phyloP scores from a whole-genome alignment of 2,113 vertebrate species.

The human (Homo sapiens) region DNA sequence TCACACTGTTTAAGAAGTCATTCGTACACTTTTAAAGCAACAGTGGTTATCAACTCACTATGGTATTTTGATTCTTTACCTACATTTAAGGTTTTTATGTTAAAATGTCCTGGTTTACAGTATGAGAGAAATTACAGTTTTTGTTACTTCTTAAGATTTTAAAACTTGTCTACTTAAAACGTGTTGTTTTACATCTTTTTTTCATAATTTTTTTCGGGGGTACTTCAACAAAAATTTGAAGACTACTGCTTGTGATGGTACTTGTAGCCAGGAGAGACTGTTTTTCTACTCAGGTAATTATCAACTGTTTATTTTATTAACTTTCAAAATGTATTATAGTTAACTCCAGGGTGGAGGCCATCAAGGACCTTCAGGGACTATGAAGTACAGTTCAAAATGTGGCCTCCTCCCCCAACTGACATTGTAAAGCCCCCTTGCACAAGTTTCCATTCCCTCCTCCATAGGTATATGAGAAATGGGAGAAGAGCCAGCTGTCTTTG shows the following conservation, averaged over 20 bases:
- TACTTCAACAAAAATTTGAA: conserved; percentile 2
- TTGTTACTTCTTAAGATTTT: neutral
- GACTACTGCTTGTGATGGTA: neutral
- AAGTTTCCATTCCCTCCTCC: neutral
- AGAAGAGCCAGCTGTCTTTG: neutral
- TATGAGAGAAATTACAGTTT: neutral
- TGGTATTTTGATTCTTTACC: neutral
- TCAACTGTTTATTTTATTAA: neutral
- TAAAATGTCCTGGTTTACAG: neutral
- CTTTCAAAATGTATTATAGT: neutral
- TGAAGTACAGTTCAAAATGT: neutral
- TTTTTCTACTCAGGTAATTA: neutral
- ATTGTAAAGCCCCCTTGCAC: neutral
- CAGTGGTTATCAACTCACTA: neutral
- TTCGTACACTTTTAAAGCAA: neutral
- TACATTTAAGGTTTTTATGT: neutral
- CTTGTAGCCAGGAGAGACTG: neutral
- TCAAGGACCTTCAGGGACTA: neutral
- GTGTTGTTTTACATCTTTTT: neutral
- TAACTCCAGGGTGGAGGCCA: too few species aligned
- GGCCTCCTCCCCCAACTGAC: neutral
- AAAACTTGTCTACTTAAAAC: neutral
- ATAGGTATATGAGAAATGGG: neutral
- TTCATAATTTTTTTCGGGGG: neutral
- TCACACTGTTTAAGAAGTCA: neutral